Evolutionary conservation across 2,888 invertebrate genomes (phyloP).

Genomic region (Tenodera sinensis): DNA sequence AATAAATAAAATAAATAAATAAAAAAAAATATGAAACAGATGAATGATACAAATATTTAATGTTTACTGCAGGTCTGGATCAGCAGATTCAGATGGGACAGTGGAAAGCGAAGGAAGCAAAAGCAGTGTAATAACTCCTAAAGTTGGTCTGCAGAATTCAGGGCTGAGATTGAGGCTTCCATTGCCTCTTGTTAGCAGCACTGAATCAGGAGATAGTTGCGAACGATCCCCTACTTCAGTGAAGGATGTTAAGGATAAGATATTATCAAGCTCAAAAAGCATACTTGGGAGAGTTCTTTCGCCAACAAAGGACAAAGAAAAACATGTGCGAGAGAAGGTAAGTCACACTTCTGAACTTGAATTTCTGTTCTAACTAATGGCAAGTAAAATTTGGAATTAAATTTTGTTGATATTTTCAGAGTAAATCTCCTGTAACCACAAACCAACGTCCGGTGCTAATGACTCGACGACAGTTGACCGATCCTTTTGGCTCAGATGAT

Average conservation of each 20-base stretch:
- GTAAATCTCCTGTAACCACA: constrained; percentile 46
- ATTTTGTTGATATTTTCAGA: constrained; percentile 37
- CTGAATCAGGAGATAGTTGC: constrained; percentile 44
- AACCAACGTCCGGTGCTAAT: constrained; percentile 56
- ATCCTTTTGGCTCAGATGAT: constrained; percentile 89
- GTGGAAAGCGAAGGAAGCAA: constrained; percentile 22
- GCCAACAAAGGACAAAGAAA: constrained; percentile 70
- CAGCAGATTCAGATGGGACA: constrained; percentile 25
- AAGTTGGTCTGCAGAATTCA: constrained; percentile 23
- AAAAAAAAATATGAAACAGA: not conserved
- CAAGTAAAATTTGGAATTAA: not conserved
- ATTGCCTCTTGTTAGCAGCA: constrained; percentile 22
- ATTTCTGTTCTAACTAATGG: not conserved
- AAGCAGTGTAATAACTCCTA: constrained; percentile 12
- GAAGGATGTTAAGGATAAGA: constrained; percentile 68
- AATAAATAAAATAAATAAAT: no score
- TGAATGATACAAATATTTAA: not conserved
- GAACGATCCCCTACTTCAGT: constrained; percentile 52
- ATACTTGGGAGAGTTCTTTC: constrained; percentile 73
- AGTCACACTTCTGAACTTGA: constrained; percentile 4
- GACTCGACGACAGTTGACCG: constrained; percentile 80
- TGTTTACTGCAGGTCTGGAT: constrained; percentile 40
- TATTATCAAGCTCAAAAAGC: constrained; percentile 65
- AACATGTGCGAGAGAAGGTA: constrained; percentile 49
- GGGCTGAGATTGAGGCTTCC: constrained; percentile 33